A percentile compares a stretch with the other conserved stretches of the same genome.
These are phyloP conservation scores for Colletes collaris DNA, from an alignment of 2,888 invertebrate genomes.

Conservation along the genomic window DNA sequence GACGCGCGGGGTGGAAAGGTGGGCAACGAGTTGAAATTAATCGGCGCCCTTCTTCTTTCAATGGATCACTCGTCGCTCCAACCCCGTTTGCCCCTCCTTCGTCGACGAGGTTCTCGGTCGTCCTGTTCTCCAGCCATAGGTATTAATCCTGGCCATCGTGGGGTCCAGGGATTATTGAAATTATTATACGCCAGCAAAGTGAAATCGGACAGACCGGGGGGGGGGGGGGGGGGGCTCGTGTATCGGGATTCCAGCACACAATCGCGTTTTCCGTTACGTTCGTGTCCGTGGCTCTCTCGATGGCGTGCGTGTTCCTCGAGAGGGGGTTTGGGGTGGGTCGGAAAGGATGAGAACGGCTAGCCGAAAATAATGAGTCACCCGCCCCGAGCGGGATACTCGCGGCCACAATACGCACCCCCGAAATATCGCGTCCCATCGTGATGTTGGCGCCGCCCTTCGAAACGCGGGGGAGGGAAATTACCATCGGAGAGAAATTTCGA, in stretches of 20 bases:
- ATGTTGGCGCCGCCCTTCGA: constrained; percentile 28
- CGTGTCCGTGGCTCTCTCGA: constrained; percentile 28
- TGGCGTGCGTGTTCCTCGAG: constrained; percentile 40
- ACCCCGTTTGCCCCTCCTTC: constrained; percentile 9
- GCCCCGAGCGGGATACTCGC: constrained; percentile 51
- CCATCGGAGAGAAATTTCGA: constrained; percentile 25
- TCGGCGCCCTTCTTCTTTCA: constrained; percentile 67
- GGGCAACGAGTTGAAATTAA: constrained; percentile 68
- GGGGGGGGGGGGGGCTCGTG: constrained; percentile 40
- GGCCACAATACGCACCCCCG: constrained; percentile 67
- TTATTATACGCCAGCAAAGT: constrained; percentile 76
- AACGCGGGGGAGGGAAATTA: constrained; percentile 33
- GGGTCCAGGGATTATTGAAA: constrained; percentile 78
- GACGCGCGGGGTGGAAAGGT: constrained; percentile 11
- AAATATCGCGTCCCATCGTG: constrained; percentile 67
- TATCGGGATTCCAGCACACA: constrained; percentile 65
- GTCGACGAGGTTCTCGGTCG: constrained; percentile 15
- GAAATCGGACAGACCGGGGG: constrained; percentile 68
- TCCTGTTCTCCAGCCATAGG: constrained; percentile 34
- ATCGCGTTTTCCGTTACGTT: constrained; percentile 48
- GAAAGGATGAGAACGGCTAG: constrained; percentile 71
- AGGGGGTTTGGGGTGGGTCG: neutral
- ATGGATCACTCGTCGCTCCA: constrained; percentile 42
- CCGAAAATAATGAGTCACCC: constrained; percentile 80
- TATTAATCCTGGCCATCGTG: constrained; percentile 75